Base-by-base conservation (phyloP, 2,113 vertebrate species). In the Danio rerio region DNA sequence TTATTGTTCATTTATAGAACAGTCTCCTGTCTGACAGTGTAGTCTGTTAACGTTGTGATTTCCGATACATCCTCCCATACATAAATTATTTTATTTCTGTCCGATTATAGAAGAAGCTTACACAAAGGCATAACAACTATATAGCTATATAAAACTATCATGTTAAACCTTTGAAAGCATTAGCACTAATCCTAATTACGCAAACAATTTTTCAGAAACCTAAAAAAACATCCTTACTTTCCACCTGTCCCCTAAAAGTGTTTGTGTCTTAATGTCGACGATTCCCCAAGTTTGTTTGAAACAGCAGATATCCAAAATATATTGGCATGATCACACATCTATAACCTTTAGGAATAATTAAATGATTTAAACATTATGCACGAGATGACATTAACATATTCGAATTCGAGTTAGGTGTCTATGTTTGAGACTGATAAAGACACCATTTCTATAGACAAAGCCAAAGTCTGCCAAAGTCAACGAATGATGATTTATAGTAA, bases 51-150 rank as follows among this genome's bases (percentile, higher is more conserved):
- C 80, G 88, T 84, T 80, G 88, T 88, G 86, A 78, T 91, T 94
- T 94, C 93, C 92, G 84, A 87, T 83, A 94, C 92, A 93, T 91
- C 91, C 91, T 94, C 90, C 88, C 89, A 91, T 94, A 93, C 92
- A 94, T 90, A 86, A 92, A 87, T 90, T 79, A 88, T 92, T 92
- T 90, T 85, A 87, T 88, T 85, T 86, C 91, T 90, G 87, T 84
- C 89, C 91, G 92, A 92, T 92, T 92, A 89, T 92, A 83, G 90
- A 90, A 86, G 88, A 88, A 89, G 6, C 47, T 84, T 83, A 66
- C 88, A 93, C 91, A 93, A 90, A 92, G 89, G 88, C 85, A 89
- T 84, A 83, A 11, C 86, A 89, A 87, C 69, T 5, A 53, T 5
- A 53, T 49, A 21, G 31, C 1, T 62, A 62, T 31, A 62, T 12